A percentile compares a stretch with the other conserved stretches of the same genome.
Conservation (phyloP, 2,888 invertebrate species). For the Perdita meconis region DNA sequence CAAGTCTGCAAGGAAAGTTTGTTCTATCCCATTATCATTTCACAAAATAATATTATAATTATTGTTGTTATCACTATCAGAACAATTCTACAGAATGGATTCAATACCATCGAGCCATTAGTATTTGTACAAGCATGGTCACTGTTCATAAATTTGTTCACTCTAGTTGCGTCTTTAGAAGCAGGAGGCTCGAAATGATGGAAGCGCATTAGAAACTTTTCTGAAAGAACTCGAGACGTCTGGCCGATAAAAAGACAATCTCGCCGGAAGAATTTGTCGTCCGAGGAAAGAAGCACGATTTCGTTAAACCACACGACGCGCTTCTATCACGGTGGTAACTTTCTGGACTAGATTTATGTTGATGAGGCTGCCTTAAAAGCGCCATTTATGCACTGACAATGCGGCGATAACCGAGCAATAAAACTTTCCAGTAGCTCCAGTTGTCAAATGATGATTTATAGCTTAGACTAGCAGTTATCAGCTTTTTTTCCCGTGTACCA, state of each 20-base stretch:
- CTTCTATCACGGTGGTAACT: constrained; percentile 55
- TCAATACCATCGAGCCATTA: too few relatives aligned
- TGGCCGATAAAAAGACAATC: constrained; percentile 59
- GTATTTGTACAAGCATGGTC: too few relatives aligned
- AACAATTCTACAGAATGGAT: too few relatives aligned
- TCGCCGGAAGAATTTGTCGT: constrained; percentile 10
- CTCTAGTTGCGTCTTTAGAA: not conserved
- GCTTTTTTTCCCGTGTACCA: too few relatives aligned
- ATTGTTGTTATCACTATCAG: too few relatives aligned
- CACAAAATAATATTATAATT: too few relatives aligned
- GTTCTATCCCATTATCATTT: too few relatives aligned
- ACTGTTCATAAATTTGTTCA: too few relatives aligned
- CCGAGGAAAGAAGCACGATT: constrained; percentile 47
- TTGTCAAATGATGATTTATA: too few relatives aligned
- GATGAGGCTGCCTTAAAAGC: constrained; percentile 54
- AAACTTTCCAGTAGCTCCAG: not conserved
- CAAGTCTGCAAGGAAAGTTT: too few relatives aligned
- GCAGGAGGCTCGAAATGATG: constrained; percentile 3
- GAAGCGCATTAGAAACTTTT: constrained; percentile 29
- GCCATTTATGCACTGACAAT: constrained; percentile 2
- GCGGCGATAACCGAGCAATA: not conserved
- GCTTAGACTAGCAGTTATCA: too few relatives aligned
- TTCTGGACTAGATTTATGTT: constrained; percentile 56
- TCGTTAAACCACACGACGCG: constrained; percentile 41
- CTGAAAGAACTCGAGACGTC: constrained; percentile 43